Base-by-base conservation (phyloP, 1,140 invertebrate genomes). In the Aphelenchoides fujianensis region DNA sequence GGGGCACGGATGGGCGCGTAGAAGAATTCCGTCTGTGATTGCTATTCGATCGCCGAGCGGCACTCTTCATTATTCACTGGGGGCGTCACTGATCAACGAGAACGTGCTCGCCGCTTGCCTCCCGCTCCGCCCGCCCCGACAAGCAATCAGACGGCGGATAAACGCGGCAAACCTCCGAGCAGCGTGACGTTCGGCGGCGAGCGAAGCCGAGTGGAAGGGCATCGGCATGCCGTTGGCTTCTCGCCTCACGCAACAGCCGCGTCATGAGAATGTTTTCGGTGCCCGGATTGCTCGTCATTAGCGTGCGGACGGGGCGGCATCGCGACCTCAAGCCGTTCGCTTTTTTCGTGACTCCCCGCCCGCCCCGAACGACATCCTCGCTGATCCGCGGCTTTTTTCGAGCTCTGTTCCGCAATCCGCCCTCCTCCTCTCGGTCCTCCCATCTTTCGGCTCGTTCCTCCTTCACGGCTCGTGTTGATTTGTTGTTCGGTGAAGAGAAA, bases 161-260 rank as follows among this genome's bases (percentile, higher is more conserved):
- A 48, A 48, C 41, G 41, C 41, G 41, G 23, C 41, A 48, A 48
- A 48, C 41, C 41, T 12, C n/a, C 12, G 41, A 48, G 41, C 41
- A 12, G 41, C 23, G 41, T 16, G 23, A 48, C 23, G 41, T 48
- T 48, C 41, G 12, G 41, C 41, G 41, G 23, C 12, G 12, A 12
- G 41, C 41, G 41, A 48, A 48, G 41, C 23, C 41, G 12, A 16
- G 41, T 48, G 41, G 41, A 48, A 48, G 12, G 41, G 12, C 41
- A 23, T 16, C 41, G 41, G 12, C 23, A 48, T 48, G 41, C 41
- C 41, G 41, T 16, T 23, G 41, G 12, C 23, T 48, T 48, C 23
- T 48, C n/a, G n/a, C n/a, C n/a, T 48, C 41, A 48, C 41, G 41
- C 23, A 48, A 48, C 41, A 48, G 41, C 41, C 41, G 41, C 41